These are phyloP conservation scores for Hoplostethus atlanticus DNA, from an alignment of 2,797 vertebrate genomes.

Conservation along the genomic window DNA sequence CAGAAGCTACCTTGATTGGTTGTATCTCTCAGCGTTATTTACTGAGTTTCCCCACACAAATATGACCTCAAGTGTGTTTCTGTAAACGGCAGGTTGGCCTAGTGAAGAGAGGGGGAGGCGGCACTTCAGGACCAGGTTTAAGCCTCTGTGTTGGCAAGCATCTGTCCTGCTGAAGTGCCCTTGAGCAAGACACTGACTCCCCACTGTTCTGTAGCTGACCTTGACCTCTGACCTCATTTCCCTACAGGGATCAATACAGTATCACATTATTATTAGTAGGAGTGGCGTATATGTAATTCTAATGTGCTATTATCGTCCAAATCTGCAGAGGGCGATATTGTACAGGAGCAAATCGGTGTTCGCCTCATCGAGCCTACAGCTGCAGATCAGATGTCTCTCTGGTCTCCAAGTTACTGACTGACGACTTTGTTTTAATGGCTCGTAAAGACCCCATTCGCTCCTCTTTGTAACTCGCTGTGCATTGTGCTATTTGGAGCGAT, in stretches of 20 bases:
- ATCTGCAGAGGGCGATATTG: conserved; percentile 73
- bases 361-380: conserved; percentile 43
- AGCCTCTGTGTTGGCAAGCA: not conserved
- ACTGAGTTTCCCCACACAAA: too few species aligned
- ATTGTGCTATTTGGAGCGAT: conserved; percentile 17
- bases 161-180: not conserved
- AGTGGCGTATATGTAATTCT: too few species aligned
- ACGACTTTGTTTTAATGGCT: conserved; percentile 67
- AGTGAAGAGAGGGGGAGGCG: not conserved
- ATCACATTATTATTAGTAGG: too few species aligned
- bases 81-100: not conserved
- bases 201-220: conserved; percentile 4
- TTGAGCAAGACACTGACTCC: conserved; percentile 2
- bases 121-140: not conserved
- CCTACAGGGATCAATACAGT: too few species aligned
- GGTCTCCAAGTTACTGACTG: conserved; percentile 52
- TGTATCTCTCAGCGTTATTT: not conserved
- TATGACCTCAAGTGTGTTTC: too few species aligned
- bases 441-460: conserved; percentile 41
- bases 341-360: conserved; percentile 34
- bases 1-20: not conserved
- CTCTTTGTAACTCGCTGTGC: conserved; percentile 51
- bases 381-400: conserved; percentile 73
- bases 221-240: not conserved
- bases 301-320: not conserved